Evolutionary conservation across 2,113 vertebrate genomes (phyloP), one percentile per base, ranked within the genome.

Genomic region (Dromaius novaehollandiae): DNA sequence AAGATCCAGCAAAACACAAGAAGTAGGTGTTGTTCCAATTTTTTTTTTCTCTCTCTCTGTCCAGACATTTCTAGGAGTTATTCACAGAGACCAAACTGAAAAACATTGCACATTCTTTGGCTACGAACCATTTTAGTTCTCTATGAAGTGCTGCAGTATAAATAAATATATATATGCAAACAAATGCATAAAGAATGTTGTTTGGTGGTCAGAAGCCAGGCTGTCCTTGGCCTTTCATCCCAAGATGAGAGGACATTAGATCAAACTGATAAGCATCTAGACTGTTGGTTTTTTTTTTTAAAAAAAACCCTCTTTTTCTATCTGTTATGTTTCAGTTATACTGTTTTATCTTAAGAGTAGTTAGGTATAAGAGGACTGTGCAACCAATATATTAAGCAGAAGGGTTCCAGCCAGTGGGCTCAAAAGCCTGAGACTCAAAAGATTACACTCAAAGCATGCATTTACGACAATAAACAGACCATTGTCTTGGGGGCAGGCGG

Each of bases 141-240:
- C 90, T 95, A 28, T 96, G 93, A 97, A 91, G 90, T 94, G 21
- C 71, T 95, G 82, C 12, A 91, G 60, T 89, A 83, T 90, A 93
- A 96, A 93, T 88, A 95, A 95, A 94, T 66, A 83, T 7, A 75
- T 86, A 90, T 30, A 42, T 81, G 26, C 79, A 92, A 95, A 95
- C 89, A 91, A 84, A 89, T 13, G 26, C n/a, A 66, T 82, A 56
- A 90, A 85, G 66, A 87, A 53, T 48, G n/a, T 80, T 77, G 66
- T 87, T 95, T 93, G 58, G 75, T 82, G 94, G 87, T 88, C 95
- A 97, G 68, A 71, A 94, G 89, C 53, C 87, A 95, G 92, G 32
- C 66, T 93, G 79, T 64, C 87, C 84, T 92, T 95, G 74, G 48
- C 70, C 58, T 97, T 97, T 96, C 87, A 94, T 95, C 93, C 88